A percentile compares a stretch with the other conserved stretches of the same genome.
Conservation (phyloP, 2,888 invertebrate species). For the Bellardia pandia region DNA sequence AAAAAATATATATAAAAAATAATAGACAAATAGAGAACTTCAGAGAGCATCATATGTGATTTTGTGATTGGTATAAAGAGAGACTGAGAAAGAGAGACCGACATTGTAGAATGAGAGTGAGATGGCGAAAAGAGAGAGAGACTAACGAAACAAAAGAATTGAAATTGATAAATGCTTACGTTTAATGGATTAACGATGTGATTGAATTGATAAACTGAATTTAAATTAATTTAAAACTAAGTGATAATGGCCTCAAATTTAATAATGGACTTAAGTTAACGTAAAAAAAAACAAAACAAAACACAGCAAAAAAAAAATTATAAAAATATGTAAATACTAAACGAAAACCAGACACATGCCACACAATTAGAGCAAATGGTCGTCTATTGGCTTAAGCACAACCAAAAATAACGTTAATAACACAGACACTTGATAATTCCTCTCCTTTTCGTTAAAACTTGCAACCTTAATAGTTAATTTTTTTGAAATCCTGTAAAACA, state of each 20-base stretch:
- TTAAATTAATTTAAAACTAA: slow-evolving; percentile 44
- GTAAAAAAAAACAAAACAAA: background rate
- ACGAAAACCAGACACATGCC: too few relatives aligned
- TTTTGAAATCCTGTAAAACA: background rate
- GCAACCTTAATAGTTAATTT: slow-evolving; percentile 11
- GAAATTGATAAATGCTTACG: slow-evolving; percentile 62
- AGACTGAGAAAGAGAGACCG: slow-evolving; percentile 40
- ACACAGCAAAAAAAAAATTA: background rate
- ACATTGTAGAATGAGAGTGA: slow-evolving; percentile 30
- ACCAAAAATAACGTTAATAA: background rate
- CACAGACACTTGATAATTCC: background rate
- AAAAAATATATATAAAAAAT: slow-evolving; percentile 14
- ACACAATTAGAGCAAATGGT: background rate
- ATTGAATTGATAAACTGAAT: slow-evolving; percentile 56
- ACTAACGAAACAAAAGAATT: slow-evolving; percentile 33
- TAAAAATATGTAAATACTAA: background rate
- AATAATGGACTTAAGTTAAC: slow-evolving; percentile 19
- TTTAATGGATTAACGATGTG: slow-evolving; percentile 68
- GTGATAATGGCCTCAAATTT: slow-evolving; percentile 57
- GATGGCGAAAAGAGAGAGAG: slow-evolving; percentile 55
- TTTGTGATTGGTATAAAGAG: slow-evolving; percentile 54
- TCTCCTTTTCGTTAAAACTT: slow-evolving; percentile 63
- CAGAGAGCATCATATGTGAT: slow-evolving; percentile 70
- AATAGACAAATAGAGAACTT: slow-evolving; percentile 60
- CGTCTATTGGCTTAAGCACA: slow-evolving; percentile 1